Base-by-base conservation (phyloP, 2,797 vertebrate species). In the Chaetophractus vellerosus region DNA sequence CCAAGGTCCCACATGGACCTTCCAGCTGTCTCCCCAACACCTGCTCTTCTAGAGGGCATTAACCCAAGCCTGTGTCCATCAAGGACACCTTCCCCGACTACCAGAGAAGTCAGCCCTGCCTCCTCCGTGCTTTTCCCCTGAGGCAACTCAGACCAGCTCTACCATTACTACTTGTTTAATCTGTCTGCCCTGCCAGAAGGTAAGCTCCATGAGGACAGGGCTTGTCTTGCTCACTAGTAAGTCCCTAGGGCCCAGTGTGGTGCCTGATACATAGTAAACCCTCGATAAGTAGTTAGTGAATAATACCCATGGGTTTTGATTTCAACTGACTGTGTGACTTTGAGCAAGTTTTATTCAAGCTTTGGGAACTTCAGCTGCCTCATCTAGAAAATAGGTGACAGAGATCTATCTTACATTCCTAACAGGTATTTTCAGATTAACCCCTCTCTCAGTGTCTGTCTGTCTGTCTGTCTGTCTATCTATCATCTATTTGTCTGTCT, bases 321-420 rank as follows among this genome's bases (percentile, higher is more conserved):
- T 88, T 80, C 68, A 75, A 19, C 28, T 59, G 36, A 83, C 24
- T 55, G 4, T 23, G 57, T 28, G 52, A 68, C 50, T 48, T 69
- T 36, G 14, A 90, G 52, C 14, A 78, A 71, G 41, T 78, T 88
- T 94, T 36, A 76, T 52, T 68, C 48, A 72, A 59, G 50, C 23
- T 41, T 23, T 91, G 7, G 57, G 75, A 68, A 28, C 57, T 52
- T 88, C 16, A 24, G 28, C 26, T 83, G 28, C 52, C 31, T 78
- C 12, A 19, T 80, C 38, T 69, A 57, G 71, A 57, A 50, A 57
- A 74, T 31, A 24, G n/a, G 31, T 76, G 63, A 10, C 48, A 31
- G 71, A 86, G n/a, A 14, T 36, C 72, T 5, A 5, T 52, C 78
- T 95, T 69, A 48, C 8, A 57, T 78, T 61, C 33, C 78, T 41